A percentile compares a stretch with the other conserved stretches of the same genome.
Evolutionary conservation across 1,140 invertebrate genomes (phyloP).

Genomic region (Agrypnia vestita): DNA sequence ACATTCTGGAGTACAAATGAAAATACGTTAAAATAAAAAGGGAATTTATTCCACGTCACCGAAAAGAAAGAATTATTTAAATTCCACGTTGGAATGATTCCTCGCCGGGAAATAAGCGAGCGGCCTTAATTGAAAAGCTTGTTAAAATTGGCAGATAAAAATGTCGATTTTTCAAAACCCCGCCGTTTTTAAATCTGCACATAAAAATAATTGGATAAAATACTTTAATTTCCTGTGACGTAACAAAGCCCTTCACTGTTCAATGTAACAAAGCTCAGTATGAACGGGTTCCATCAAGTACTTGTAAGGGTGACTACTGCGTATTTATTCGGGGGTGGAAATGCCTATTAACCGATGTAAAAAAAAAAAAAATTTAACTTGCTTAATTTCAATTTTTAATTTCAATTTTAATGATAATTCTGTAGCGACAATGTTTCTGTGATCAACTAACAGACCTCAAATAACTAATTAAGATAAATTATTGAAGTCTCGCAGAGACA

Average conservation of each 20-base stretch:
- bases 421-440: no score
- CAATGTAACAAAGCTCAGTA: conserved; percentile 11
- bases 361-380: no score
- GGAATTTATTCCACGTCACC: no score
- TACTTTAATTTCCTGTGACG: conserved; percentile 59
- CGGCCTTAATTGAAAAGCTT: conserved; percentile 35
- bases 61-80: conserved; percentile 2
- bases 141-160: conserved; percentile 24
- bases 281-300: conserved; percentile 11
- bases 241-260: conserved; percentile 36
- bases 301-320: not conserved
- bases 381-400: no score
- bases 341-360: no score
- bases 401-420: no score
- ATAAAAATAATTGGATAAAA: conserved; percentile 60
- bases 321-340: no score
- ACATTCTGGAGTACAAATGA: no score
- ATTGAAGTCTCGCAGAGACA: no score
- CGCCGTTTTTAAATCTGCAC: conserved; percentile 27
- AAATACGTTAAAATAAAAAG: no score
- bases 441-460: no score
- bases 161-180: conserved; percentile 50
- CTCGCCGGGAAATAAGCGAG: conserved; percentile 5
- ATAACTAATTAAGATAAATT: no score
- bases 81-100: conserved; percentile 3